These are phyloP conservation scores for Aplysina aerophoba DNA, from an alignment of 37 sponge, comb jelly and placozoan genomes.

Conservation along the genomic window DNA sequence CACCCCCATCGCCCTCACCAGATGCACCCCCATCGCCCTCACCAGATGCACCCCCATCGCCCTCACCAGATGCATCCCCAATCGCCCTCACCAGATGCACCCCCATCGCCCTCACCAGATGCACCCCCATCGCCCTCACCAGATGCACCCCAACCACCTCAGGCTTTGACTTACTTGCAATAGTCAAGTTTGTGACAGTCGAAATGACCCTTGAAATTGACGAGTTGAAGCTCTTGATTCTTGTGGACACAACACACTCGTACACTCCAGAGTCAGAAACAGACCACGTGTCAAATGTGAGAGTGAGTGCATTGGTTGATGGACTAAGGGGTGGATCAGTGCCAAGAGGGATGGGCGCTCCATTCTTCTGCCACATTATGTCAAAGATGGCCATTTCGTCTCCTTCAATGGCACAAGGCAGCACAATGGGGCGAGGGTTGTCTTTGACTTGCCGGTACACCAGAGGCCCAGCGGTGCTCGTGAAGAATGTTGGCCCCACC, in stretches of 20 bases:
- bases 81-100: too few species aligned
- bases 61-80: too few species aligned
- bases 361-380: neutral
- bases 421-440: neutral
- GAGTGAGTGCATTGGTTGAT: neutral
- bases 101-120: too few species aligned
- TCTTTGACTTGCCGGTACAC: slow-evolving; percentile 17
- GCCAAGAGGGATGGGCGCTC: neutral
- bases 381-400: neutral
- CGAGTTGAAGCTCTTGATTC: neutral
- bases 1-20: too few species aligned
- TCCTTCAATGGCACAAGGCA: neutral
- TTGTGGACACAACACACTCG: slow-evolving; percentile 2
- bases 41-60: too few species aligned
- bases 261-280: slow-evolving; percentile 1
- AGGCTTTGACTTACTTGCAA: slow-evolving; percentile 21
- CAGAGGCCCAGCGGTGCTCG: neutral
- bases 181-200: neutral
- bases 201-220: neutral
- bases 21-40: too few species aligned
- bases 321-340: neutral
- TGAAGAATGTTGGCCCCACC: neutral
- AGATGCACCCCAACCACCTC: too few species aligned
- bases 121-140: too few species aligned
- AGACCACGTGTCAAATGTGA: neutral